Percentiles rank a stretch among this genome's conserved stretches.
Evolutionary conservation across 2,113 vertebrate species (phyloP).

Genomic region (Microtus pennsylvanicus): DNA sequence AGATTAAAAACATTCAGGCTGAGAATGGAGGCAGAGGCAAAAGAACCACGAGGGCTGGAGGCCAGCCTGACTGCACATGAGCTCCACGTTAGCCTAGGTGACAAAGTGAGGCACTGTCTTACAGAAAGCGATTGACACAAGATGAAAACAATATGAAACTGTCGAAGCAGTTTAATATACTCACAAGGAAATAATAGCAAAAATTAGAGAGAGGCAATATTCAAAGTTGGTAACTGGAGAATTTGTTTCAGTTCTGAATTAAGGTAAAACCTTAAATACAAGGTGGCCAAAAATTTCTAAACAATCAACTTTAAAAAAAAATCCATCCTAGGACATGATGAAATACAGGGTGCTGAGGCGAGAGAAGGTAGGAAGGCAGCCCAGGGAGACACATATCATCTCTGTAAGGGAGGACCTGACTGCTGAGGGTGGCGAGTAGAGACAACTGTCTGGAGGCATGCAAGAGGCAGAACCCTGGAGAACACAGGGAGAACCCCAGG

Average conservation of each 20-base stretch:
- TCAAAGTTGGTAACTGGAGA: conserved; percentile 1
- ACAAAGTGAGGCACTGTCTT: neutral
- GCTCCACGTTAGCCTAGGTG: neutral
- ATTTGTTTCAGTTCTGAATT: conserved; percentile 29
- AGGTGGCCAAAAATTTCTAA: neutral
- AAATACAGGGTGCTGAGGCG: neutral
- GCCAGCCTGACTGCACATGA: neutral
- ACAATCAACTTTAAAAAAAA: neutral
- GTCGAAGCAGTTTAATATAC: conserved; percentile 30
- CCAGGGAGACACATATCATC: neutral
- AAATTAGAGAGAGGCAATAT: neutral
- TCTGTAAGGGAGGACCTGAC: neutral
- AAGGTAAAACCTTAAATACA: neutral
- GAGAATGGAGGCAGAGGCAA: neutral
- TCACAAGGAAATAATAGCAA: neutral
- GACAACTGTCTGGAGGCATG: neutral
- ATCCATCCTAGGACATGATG: neutral
- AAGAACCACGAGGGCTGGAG: neutral
- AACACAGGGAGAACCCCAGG: neutral
- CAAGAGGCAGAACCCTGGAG: neutral
- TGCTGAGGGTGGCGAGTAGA: neutral
- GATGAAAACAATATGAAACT: too few species aligned
- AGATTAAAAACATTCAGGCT: neutral
- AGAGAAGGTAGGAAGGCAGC: neutral
- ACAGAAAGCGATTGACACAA: neutral